These are phyloP conservation scores for Brachionus koreanus DNA, from an alignment of 1,140 invertebrate genomes.

Conservation along the genomic window DNA sequence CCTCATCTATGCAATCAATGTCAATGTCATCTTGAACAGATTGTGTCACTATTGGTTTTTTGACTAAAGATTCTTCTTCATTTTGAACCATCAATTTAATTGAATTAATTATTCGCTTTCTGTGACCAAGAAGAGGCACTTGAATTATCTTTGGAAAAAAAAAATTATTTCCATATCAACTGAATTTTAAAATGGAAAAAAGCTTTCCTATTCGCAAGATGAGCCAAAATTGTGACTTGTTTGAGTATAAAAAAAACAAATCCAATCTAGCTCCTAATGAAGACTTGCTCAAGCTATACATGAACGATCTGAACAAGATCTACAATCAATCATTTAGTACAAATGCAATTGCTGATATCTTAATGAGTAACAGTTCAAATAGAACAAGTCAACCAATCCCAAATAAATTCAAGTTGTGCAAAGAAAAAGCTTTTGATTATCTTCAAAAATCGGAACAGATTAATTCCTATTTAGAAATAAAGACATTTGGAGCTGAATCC, in stretches of 20 bases:
- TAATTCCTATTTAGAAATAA: neutral
- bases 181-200: neutral
- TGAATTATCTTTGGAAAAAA: slow-evolving; percentile 3
- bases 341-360: neutral
- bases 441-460: slow-evolving; percentile 19
- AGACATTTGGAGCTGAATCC: neutral
- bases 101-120: slow-evolving; percentile 7
- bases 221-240: neutral
- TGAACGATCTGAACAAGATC: slow-evolving; percentile 20
- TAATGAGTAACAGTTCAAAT: neutral
- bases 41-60: neutral
- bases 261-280: neutral
- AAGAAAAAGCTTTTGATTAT: slow-evolving; percentile 32
- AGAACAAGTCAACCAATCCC: neutral
- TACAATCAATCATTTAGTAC: neutral
- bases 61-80: neutral
- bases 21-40: neutral
- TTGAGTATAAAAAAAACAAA: neutral
- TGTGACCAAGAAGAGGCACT: slow-evolving; percentile 1
- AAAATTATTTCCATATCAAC: neutral
- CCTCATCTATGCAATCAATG: slow-evolving; percentile 15
- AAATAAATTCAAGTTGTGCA: neutral
- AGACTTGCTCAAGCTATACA: neutral
- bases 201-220: neutral
- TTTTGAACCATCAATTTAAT: neutral